Evolutionary conservation across 2,113 vertebrate genomes (phyloP), one percentile per base, ranked within the genome.

Genomic region (Archilochus colubris): DNA sequence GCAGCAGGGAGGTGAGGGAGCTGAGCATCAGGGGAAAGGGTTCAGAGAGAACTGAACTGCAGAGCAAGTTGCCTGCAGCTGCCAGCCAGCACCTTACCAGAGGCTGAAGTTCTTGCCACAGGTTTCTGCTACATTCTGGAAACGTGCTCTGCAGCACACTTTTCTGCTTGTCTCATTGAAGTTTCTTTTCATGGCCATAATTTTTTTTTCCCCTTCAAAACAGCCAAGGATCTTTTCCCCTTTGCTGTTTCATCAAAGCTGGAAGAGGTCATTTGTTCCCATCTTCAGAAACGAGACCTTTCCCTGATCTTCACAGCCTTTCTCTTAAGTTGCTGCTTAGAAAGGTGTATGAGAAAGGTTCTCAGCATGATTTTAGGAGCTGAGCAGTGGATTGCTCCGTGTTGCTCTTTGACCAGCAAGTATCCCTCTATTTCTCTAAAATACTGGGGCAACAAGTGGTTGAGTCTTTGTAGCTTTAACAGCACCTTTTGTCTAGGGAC

Each of bases 151-250:
- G 58, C 62, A 22, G 5, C 2, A 9, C 18, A 11, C 58, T 66
- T 54, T 55, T 38, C 79, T 77, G 79, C 76, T 79, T 6, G 6
- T 7, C 31, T 73, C 2, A 3, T 14, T 57, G 7, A 2, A 62
- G 36, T 61, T 43, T 46, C 48, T 50, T 38, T 25, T 23, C 19
- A 2, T 36, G 46, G 36, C 46, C 12, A 0, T n/a, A 1, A 1
- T n/a, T 24, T 43, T 15, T 25, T 27, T 31, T 17, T 6, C 30
- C 11, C 31, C 19, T 46, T 33, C 36, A 40, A 5, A 58, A 36
- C 46, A 94, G 38, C 63, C 51, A 2, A 16, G 31, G 64, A 9
- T 61, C 69, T 63, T 50, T 50, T 73, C 61, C 30, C 61, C 28
- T 78, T 27, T 59, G 81, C 80, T 70, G 1, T 57, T 25, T 9